phyloP scores from a whole-genome alignment of 2,888 invertebrate genomes.

The Lacanobia wlatinum region DNA sequence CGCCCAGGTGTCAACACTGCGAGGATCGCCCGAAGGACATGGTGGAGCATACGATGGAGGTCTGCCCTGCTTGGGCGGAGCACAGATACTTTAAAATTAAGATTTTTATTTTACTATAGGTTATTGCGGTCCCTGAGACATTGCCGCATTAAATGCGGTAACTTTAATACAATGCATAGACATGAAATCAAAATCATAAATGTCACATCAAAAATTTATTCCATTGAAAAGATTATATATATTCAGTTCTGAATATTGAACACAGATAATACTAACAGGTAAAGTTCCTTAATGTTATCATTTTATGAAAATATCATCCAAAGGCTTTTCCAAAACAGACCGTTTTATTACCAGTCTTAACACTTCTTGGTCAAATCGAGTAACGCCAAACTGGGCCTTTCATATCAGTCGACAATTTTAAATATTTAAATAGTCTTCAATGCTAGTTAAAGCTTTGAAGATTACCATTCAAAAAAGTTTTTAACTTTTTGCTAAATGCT shows the following conservation, averaged over 20 bases:
- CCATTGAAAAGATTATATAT: conserved; percentile 38
- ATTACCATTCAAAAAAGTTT: conserved; percentile 25
- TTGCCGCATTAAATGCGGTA: not conserved
- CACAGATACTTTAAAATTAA: no score
- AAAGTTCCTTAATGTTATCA: conserved; percentile 11
- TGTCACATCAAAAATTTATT: conserved; percentile 40
- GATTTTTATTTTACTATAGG: not conserved
- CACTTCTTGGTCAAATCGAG: conserved; percentile 21
- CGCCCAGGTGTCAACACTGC: no score
- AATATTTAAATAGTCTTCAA: conserved; percentile 31
- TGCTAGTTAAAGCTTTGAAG: conserved; percentile 28
- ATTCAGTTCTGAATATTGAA: conserved; percentile 34
- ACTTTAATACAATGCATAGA: not conserved
- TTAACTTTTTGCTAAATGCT: conserved; percentile 16
- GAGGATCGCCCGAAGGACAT: no score
- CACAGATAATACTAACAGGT: conserved; percentile 15
- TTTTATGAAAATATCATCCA: conserved; percentile 26
- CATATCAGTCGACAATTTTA: conserved; percentile 28
- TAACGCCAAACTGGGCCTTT: conserved; percentile 15
- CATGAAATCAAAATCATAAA: conserved; percentile 24
- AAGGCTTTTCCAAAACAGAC: conserved; percentile 28
- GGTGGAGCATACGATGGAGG: no score
- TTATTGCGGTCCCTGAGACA: not conserved
- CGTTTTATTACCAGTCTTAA: conserved; percentile 44
- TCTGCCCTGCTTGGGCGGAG: no score